Conservation (phyloP, 53 echinoderm and acorn worm genomes). For the Henricia sp. region DNA sequence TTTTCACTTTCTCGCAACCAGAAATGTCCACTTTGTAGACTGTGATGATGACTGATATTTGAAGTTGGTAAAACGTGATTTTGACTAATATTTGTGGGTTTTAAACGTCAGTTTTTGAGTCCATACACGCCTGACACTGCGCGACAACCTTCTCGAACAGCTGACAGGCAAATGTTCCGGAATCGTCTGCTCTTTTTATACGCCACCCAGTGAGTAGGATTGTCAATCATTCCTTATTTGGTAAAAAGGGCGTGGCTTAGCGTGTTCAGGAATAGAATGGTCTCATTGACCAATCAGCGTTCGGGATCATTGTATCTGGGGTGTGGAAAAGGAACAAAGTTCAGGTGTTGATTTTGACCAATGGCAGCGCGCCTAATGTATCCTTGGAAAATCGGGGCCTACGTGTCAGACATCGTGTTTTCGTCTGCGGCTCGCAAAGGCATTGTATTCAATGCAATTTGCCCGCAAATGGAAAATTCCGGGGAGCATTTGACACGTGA, state of each 20-base stretch:
- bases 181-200: not conserved
- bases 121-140: no score
- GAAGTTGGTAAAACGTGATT: no score
- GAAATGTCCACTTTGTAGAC: no score
- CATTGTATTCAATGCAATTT: no score
- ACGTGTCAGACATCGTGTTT: conserved; percentile 31
- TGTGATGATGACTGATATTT: no score
- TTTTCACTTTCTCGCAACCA: not conserved
- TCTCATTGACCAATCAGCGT: conserved; percentile 31
- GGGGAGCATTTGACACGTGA: no score
- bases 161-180: not conserved
- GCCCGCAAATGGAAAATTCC: no score
- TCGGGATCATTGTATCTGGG: conserved; percentile 35
- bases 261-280: conserved; percentile 46
- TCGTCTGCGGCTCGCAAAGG: no score
- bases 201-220: not conserved
- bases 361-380: not conserved
- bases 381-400: conserved; percentile 13
- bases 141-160: conserved; percentile 21
- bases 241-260: conserved; percentile 44
- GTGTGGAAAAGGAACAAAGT: conserved; percentile 15
- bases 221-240: conserved; percentile 63
- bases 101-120: no score
- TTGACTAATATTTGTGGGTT: no score
- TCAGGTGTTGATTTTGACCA: conserved; percentile 29